phyloP scores from a whole-genome alignment of 2,888 invertebrate species.

The Willowsia nigromaculata region DNA sequence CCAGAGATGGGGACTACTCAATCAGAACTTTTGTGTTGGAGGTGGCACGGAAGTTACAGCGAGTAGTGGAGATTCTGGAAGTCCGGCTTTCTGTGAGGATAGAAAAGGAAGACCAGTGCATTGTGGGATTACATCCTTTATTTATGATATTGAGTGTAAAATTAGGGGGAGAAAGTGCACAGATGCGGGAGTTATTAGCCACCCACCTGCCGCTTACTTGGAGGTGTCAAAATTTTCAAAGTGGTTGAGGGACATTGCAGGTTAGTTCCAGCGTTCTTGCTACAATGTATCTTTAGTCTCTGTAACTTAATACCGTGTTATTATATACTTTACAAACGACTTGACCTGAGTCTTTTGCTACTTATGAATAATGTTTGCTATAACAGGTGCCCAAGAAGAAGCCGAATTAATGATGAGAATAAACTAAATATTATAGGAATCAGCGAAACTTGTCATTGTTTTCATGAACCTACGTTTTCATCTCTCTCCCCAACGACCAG shows the following conservation, averaged over 20 bases:
- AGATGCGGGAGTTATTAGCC: conserved; percentile 34
- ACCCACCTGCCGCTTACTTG: conserved; percentile 51
- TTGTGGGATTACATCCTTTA: conserved; percentile 56
- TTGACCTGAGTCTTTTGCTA: too few species aligned
- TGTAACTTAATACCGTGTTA: too few species aligned
- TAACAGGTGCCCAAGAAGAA: conserved; percentile 50
- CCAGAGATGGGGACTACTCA: conserved; percentile 49
- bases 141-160: conserved; percentile 62
- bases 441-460: not conserved
- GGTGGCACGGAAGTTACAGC: conserved; percentile 58
- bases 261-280: not conserved
- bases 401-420: conserved; percentile 27
- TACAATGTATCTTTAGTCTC: not conserved
- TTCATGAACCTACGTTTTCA: too few species aligned
- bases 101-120: conserved; percentile 51
- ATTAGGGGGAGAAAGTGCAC: conserved; percentile 46
- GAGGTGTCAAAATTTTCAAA: conserved; percentile 57
- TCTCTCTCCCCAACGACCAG: not conserved
- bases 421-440: not conserved
- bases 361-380: not conserved
- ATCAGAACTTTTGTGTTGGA: conserved; percentile 59
- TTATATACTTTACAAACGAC: not conserved
- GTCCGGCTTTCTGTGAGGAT: conserved; percentile 57
- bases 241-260: conserved; percentile 57
- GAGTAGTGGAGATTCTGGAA: conserved; percentile 53